A percentile compares a stretch with the other conserved stretches of the same genome.
phyloP scores from a whole-genome alignment of 2,797 vertebrate species.

The Discoglossus pictus region DNA sequence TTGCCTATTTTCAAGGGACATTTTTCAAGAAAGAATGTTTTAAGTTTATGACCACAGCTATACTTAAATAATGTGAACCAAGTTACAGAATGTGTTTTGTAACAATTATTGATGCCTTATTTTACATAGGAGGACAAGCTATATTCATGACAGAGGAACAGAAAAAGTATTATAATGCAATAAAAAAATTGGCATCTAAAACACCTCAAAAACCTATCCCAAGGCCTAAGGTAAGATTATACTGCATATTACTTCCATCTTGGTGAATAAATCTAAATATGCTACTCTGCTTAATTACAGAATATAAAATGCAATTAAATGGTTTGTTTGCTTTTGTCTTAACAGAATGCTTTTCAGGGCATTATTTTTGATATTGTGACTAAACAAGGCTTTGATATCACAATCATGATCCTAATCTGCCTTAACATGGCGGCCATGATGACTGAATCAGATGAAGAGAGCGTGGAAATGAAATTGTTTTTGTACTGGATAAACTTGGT shows the following conservation, averaged over 20 bases:
- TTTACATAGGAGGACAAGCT: constrained; percentile 97
- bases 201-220: constrained; percentile 97
- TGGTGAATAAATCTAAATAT: too few species aligned
- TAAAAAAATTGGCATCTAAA: constrained; percentile 96
- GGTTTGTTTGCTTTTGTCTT: too few species aligned
- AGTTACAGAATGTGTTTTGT: too few species aligned
- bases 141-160: constrained; percentile 99
- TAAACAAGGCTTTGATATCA: constrained; percentile 91
- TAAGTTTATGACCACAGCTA: too few species aligned
- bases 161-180: too few species aligned
- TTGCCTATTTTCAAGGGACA: too few species aligned
- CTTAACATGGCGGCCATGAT: constrained; percentile 98
- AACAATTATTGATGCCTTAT: constrained; percentile 63
- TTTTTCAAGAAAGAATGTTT: too few species aligned
- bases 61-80: too few species aligned
- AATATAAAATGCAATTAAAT: too few species aligned
- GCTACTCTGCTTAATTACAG: too few species aligned
- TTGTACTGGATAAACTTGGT: constrained; percentile 82
- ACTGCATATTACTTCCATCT: too few species aligned
- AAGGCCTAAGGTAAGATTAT: constrained; percentile 88
- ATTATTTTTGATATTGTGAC: constrained; percentile 90
- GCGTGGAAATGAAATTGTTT: constrained; percentile 53
- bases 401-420: too few species aligned
- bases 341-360: constrained; percentile 91
- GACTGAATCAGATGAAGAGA: constrained; percentile 87